Evolutionary conservation across 2,113 vertebrate genomes (phyloP).

Genomic region (Halcyon malimbica): DNA sequence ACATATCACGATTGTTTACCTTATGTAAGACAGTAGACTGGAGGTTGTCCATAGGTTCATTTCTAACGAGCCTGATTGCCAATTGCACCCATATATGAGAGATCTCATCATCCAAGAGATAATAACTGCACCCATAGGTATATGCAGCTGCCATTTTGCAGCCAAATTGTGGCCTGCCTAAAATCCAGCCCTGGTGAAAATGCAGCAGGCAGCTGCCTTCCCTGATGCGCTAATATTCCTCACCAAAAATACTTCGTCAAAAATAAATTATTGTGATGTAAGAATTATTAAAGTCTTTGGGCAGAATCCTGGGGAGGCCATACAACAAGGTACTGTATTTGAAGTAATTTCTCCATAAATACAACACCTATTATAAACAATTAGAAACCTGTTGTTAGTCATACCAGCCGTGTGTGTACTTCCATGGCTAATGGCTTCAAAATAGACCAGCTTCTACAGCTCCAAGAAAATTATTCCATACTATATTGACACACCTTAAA

Average conservation of each 20-base stretch:
- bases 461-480: conserved; percentile 6
- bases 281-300: not conserved
- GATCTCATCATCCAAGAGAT: not conserved
- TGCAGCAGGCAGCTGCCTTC: not conserved
- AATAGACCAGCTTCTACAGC: not conserved
- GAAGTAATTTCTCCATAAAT: conserved; percentile 31
- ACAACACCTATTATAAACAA: conserved; percentile 17
- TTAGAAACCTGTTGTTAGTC: conserved; percentile 51
- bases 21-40: too few relatives aligned
- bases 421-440: conserved; percentile 33
- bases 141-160: not conserved
- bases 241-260: conserved; percentile 3
- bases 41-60: too few relatives aligned
- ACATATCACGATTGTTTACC: too few relatives aligned
- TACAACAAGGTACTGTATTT: not conserved
- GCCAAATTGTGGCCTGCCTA: not conserved
- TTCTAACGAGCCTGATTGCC: too few relatives aligned
- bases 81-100: not conserved
- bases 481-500: not conserved
- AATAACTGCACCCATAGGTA: not conserved
- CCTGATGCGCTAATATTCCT: not conserved
- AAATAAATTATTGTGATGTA: not conserved
- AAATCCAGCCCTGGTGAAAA: not conserved
- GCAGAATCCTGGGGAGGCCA: conserved; percentile 17
- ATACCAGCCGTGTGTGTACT: conserved; percentile 22